Evolutionary conservation across 2,113 vertebrate species (phyloP).

Genomic region (Marcusenius ussheri): DNA sequence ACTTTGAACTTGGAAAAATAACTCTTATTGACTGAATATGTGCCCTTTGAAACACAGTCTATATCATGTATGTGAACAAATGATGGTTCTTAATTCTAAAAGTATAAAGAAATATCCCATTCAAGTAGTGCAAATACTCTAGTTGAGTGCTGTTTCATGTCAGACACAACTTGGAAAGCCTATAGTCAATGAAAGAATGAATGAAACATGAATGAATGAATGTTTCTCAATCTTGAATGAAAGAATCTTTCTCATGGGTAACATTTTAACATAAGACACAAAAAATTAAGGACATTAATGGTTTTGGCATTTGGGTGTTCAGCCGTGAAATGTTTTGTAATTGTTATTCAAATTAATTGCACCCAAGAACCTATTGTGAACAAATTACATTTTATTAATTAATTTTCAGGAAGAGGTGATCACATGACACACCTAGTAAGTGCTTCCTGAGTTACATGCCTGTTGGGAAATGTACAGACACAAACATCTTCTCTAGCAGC

Average conservation of each 20-base stretch:
- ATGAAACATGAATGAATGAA: conserved; percentile 10
- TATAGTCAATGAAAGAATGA: not conserved
- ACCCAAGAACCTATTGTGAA: not conserved
- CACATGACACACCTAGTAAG: not conserved
- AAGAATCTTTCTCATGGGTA: not conserved
- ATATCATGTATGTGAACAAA: not conserved
- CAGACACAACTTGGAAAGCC: not conserved
- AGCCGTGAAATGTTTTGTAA: conserved; percentile 14
- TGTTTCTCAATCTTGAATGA: conserved; percentile 9
- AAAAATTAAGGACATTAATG: conserved; percentile 12
- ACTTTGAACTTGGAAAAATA: not conserved
- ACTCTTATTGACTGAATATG: not conserved
- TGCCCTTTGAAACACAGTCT: not conserved
- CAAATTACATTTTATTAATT: conserved; percentile 25
- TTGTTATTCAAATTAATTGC: conserved; percentile 6
- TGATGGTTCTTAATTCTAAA: not conserved
- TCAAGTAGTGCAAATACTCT: conserved; percentile 8
- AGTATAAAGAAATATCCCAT: not conserved
- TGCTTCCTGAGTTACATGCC: not conserved
- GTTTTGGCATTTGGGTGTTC: conserved; percentile 19
- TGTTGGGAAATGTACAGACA: conserved; percentile 8
- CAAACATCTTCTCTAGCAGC: not conserved
- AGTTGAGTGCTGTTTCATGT: conserved; percentile 1
- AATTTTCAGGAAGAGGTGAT: conserved; percentile 4
- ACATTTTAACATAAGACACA: conserved; percentile 11